Conservation (phyloP, 2,113 vertebrate genomes). For the Pagrus major region DNA sequence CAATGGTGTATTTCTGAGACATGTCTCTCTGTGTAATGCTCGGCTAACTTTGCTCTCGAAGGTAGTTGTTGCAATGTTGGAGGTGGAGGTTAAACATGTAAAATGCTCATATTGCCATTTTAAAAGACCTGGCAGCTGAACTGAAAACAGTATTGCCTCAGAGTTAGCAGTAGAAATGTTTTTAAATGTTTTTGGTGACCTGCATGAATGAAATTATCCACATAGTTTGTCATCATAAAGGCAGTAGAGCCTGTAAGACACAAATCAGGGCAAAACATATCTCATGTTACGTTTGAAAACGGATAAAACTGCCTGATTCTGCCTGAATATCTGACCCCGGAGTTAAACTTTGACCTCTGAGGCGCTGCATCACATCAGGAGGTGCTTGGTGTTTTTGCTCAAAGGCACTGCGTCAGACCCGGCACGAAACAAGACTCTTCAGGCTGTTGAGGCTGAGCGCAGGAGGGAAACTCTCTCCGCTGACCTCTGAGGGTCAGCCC, state of each 20-base stretch:
- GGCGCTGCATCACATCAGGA: not conserved
- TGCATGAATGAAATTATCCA: not conserved
- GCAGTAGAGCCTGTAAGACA: not conserved
- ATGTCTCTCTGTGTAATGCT: no score
- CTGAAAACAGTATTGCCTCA: not conserved
- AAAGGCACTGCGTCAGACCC: not conserved
- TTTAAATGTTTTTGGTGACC: no score
- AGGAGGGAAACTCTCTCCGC: not conserved
- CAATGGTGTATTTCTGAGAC: no score
- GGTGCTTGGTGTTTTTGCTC: not conserved
- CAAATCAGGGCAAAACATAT: not conserved
- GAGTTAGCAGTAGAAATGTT: not conserved
- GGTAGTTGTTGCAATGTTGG: no score
- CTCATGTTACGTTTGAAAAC: not conserved
- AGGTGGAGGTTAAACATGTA: no score
- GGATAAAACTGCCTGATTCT: not conserved
- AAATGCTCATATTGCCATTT: no score
- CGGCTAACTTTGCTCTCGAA: no score
- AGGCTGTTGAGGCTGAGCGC: not conserved
- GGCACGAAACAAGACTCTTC: not conserved
- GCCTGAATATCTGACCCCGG: not conserved
- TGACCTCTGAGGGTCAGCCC: constrained; percentile 49
- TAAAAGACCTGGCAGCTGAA: no score
- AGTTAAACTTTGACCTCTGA: not conserved
- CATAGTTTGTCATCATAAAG: not conserved